phyloP scores from a whole-genome alignment of 1,140 invertebrate genomes.

The Nylanderia fulva region DNA sequence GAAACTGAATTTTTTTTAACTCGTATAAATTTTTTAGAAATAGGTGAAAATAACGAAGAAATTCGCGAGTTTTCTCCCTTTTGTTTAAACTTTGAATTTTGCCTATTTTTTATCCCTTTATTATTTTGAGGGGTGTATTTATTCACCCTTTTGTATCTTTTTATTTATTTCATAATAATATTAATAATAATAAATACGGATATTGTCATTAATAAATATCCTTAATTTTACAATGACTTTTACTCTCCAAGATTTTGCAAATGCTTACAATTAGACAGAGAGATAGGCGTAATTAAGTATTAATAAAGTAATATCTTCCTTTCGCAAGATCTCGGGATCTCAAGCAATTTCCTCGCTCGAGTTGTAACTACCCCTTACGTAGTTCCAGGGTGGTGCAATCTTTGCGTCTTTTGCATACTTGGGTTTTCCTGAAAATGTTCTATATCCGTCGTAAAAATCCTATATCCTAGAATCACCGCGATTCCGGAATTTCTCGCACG shows the following conservation, averaged over 20 bases:
- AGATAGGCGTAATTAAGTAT: background rate
- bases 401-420: background rate
- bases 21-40: no score
- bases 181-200: background rate
- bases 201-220: background rate
- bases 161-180: no score
- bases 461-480: conserved; percentile 5
- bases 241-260: background rate
- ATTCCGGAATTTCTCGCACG: conserved; percentile 27
- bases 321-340: background rate
- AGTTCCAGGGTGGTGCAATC: background rate
- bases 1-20: no score
- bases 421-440: background rate
- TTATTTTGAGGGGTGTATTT: no score
- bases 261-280: background rate
- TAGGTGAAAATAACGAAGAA: no score
- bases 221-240: background rate
- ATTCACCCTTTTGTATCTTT: no score
- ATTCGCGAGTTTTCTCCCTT: no score
- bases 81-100: no score
- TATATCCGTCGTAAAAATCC: background rate
- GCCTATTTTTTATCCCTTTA: no score
- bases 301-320: background rate
- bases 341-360: background rate
- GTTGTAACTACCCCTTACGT: background rate